These are phyloP conservation scores for Gandaritis pyraliata DNA, from an alignment of 2,888 invertebrate genomes.

Conservation along the genomic window DNA sequence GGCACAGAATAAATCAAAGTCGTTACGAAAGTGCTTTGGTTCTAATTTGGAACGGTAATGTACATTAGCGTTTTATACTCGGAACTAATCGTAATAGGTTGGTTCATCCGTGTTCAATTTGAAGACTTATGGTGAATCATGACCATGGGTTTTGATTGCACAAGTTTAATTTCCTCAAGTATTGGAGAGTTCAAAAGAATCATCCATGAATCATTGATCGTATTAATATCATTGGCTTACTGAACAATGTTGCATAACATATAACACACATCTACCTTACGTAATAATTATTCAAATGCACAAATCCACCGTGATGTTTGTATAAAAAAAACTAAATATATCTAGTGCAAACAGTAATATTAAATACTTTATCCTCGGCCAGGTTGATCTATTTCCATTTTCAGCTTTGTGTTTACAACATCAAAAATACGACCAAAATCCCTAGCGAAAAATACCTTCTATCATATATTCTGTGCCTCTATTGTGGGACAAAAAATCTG, in stretches of 20 bases:
- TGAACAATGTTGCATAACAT: conserved; percentile 6
- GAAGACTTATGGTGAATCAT: conserved; percentile 34
- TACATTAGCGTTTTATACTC: conserved; percentile 46
- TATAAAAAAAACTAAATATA: too few relatives aligned
- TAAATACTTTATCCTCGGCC: conserved; percentile 2
- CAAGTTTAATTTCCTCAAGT: conserved; percentile 29
- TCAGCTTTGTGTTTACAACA: conserved; percentile 5
- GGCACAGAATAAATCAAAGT: conserved; percentile 30
- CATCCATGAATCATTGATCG: conserved; percentile 25
- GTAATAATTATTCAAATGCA: too few relatives aligned
- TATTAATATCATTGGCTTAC: background rate
- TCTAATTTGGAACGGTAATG: conserved; percentile 52
- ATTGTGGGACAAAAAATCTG: conserved; percentile 45
- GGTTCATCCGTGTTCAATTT: conserved; percentile 35
- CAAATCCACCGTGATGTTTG: too few relatives aligned
- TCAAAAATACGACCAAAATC: conserved; percentile 10
- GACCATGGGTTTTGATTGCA: conserved; percentile 34
- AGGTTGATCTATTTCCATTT: conserved; percentile 10
- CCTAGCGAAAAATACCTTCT: conserved; percentile 9
- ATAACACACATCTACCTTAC: too few relatives aligned
- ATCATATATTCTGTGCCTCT: conserved; percentile 16
- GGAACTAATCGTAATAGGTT: conserved; percentile 46
- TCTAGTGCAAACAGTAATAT: too few relatives aligned
- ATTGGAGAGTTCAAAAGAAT: conserved; percentile 22
- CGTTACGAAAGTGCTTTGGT: conserved; percentile 49